Conservation (phyloP, 2,888 invertebrate species). For the Periphyllus acericola region DNA sequence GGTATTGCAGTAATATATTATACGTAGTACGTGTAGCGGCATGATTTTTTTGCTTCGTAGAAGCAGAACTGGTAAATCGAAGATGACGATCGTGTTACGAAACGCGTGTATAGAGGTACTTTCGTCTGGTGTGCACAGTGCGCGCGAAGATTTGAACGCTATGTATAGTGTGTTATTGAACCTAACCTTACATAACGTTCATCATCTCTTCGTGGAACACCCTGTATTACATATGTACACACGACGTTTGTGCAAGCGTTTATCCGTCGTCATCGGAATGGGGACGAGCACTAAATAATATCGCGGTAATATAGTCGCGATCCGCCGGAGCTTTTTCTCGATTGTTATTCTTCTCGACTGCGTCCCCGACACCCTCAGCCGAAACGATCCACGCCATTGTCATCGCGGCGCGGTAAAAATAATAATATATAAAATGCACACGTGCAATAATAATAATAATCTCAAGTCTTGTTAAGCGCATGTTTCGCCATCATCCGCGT, state of each 20-base stretch:
- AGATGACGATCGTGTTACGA: conserved; percentile 15
- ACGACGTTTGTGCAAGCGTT: too few species aligned
- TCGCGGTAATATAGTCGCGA: not conserved
- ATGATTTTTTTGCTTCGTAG: not conserved
- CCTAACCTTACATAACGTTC: too few species aligned
- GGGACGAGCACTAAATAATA: not conserved
- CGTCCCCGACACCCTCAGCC: too few species aligned
- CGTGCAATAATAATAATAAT: too few species aligned
- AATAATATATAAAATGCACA: not conserved
- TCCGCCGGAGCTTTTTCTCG: conserved; percentile 29
- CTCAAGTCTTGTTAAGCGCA: too few species aligned
- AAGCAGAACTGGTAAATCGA: not conserved
- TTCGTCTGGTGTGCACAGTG: not conserved
- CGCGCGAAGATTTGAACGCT: too few species aligned
- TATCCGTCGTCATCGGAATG: not conserved
- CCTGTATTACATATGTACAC: too few species aligned
- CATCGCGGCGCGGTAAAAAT: not conserved
- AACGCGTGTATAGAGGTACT: not conserved
- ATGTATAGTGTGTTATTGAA: too few species aligned
- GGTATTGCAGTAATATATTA: too few species aligned
- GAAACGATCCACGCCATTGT: not conserved
- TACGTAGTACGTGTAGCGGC: too few species aligned
- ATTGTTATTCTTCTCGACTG: not conserved
- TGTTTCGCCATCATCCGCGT: conserved; percentile 28
- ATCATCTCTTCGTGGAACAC: too few species aligned